These are phyloP conservation scores for Peromyscus melanophrys DNA, from an alignment of 2,797 vertebrate species.

Conservation along the genomic window DNA sequence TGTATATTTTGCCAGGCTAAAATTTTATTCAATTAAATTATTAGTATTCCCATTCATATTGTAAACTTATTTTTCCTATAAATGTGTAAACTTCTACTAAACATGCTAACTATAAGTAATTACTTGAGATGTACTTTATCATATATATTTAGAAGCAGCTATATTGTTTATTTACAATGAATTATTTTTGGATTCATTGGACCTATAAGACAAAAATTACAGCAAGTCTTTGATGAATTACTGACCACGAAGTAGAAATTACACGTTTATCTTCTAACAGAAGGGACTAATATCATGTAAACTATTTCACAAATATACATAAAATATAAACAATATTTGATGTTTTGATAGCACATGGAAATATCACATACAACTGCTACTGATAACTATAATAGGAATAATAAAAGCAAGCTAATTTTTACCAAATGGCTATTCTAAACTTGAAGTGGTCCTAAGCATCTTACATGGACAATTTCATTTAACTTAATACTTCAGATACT, in stretches of 20 bases:
- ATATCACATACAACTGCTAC: background rate
- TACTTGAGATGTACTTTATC: constrained; percentile 48
- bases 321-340: constrained; percentile 44
- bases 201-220: constrained; percentile 31
- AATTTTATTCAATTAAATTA: constrained; percentile 56
- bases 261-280: constrained; percentile 49
- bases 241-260: constrained; percentile 54
- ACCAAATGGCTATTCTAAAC: constrained; percentile 59
- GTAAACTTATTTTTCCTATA: constrained; percentile 49
- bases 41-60: constrained; percentile 33
- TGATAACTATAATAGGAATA: background rate
- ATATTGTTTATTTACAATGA: constrained; percentile 35
- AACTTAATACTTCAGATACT: constrained; percentile 7
- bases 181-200: constrained; percentile 63
- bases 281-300: constrained; percentile 41
- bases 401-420: constrained; percentile 17
- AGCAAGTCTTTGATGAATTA: constrained; percentile 54
- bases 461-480: constrained; percentile 21
- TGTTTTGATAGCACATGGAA: constrained; percentile 31
- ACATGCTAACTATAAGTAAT: constrained; percentile 30
- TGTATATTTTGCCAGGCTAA: constrained; percentile 13
- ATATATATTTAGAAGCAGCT: constrained; percentile 51
- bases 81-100: constrained; percentile 37
- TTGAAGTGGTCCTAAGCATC: background rate
- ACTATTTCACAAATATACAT: constrained; percentile 22